phyloP scores from a whole-genome alignment of 2,113 vertebrate species.

The Thryonomys swinderianus region DNA sequence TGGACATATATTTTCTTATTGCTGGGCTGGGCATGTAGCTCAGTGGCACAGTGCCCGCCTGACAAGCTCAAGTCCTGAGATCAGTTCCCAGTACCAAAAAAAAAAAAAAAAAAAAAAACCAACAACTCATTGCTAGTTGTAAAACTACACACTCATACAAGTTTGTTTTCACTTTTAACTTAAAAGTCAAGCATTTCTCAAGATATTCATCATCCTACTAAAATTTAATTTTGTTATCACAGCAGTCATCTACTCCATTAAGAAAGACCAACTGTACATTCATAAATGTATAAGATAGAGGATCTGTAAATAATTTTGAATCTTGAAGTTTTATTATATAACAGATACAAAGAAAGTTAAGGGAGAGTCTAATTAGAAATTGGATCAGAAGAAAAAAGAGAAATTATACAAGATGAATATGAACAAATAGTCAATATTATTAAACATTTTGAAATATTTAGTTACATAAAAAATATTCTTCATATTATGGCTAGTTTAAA shows the following conservation, averaged over 20 bases:
- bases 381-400: neutral
- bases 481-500: neutral
- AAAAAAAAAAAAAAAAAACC: too few species aligned
- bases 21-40: conserved; percentile 60
- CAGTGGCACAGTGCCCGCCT: too few species aligned
- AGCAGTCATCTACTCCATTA: conserved; percentile 67
- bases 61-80: too few species aligned
- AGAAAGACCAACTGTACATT: conserved; percentile 38
- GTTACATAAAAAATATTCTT: neutral
- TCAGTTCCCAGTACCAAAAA: too few species aligned
- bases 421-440: neutral
- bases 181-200: conserved; percentile 68
- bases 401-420: conserved; percentile 28
- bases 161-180: conserved; percentile 83
- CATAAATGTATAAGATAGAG: neutral
- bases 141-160: conserved; percentile 80
- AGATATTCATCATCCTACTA: conserved; percentile 53
- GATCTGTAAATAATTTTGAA: conserved; percentile 49
- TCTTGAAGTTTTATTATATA: conserved; percentile 30
- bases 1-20: conserved; percentile 82
- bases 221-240: conserved; percentile 69
- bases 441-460: conserved; percentile 27
- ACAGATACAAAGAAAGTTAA: conserved; percentile 46
- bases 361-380: neutral
- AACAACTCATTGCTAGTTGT: conserved; percentile 76